Evolutionary conservation across 2,797 vertebrate genomes (phyloP), one percentile per base, ranked within the genome.

Genomic region (Urosaurus nigricauda): DNA sequence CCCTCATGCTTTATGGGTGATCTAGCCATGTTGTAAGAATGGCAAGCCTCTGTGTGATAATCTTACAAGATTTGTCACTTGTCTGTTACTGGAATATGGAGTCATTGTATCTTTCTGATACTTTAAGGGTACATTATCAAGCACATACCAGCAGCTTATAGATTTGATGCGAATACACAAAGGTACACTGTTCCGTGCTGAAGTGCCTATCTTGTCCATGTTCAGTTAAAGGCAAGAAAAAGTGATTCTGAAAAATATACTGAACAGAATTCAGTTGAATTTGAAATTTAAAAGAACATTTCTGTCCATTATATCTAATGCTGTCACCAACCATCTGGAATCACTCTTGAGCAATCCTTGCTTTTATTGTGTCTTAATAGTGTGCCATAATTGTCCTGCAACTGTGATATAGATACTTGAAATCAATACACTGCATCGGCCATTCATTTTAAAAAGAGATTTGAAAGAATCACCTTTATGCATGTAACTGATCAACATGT

Each of bases 271-370:
- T 90, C 83, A 77, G 79, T 2, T 47, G 32, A 43, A 51, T 14
- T 32, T 24, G 47, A 26, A 47, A 78, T 14, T 11, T 8, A 51
- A 51, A 51, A 11, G 47, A 51, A 51, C n/a, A 51, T 26, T n/a
- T 35, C 32, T 40, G 13, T 1, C 60, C 60, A 24, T 2, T 24
- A 63, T 63, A 7, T 19, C 78, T 53, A 89, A 53, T 77, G 26
- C 68, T 0, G 0, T 43, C 26, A 87, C 29, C 63, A 56, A 32
- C 26, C 60, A 40, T 6, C 5, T 58, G 9, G 73, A 63, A 43
- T 32, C 19, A 47, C 4, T 78, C 17, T n/a, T 65, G 6, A 68
- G 8, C 14, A 5, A 6, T 73, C 11, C 9, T 79, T 17, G 89
- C 26, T 53, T 78, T 40, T 51, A 47, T 47, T 77, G 24, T 77